These are phyloP conservation scores for Alethe castanea DNA, from an alignment of 2,113 vertebrate species.

Conservation along the genomic window DNA sequence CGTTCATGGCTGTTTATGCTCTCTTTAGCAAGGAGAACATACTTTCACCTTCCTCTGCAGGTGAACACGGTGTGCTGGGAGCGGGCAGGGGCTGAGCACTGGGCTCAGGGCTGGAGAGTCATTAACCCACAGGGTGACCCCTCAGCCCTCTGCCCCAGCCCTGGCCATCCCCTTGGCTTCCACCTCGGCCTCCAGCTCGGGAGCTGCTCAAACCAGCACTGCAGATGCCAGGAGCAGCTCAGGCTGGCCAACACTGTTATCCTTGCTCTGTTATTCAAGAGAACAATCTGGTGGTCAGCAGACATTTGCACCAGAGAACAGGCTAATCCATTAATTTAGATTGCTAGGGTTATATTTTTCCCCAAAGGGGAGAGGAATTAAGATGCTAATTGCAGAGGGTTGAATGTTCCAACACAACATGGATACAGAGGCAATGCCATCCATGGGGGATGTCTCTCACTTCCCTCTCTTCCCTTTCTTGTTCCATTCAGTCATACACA, in stretches of 20 bases:
- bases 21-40: constrained; percentile 53
- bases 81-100: neutral
- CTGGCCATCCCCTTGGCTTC: neutral
- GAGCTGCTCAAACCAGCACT: neutral
- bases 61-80: constrained; percentile 17
- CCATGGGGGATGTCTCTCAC: neutral
- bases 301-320: neutral
- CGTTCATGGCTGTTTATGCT: constrained; percentile 56
- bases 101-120: neutral
- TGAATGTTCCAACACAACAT: neutral
- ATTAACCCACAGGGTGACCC: constrained; percentile 2
- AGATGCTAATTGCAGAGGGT: neutral
- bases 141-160: neutral
- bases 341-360: neutral
- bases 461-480: neutral
- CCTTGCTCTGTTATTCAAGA: neutral
- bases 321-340: neutral
- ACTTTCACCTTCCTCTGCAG: constrained; percentile 21
- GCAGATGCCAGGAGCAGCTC: rapidly evolving
- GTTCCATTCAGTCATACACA: neutral
- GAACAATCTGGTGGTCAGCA: neutral
- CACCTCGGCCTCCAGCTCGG: rapidly evolving
- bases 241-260: neutral
- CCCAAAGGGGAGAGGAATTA: neutral
- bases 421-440: neutral